Evolutionary conservation across 2,888 invertebrate species (phyloP).

Genomic region (Dynastes maya): DNA sequence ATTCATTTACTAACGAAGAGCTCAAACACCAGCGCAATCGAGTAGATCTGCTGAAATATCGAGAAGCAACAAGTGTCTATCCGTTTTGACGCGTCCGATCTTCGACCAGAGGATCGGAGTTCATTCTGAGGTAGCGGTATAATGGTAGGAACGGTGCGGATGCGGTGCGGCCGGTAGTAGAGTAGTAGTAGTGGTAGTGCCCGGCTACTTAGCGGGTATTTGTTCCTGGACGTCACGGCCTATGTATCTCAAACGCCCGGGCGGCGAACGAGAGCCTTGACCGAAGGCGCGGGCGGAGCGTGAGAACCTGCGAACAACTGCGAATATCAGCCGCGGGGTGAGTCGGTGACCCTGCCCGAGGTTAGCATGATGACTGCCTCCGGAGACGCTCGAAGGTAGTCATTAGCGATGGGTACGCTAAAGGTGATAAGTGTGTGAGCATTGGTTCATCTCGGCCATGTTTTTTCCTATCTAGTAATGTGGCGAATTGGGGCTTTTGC

Average conservation of each 20-base stretch:
- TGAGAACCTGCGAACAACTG: slow-evolving; percentile 56
- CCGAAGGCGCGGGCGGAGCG: slow-evolving; percentile 59
- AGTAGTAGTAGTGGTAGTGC: background rate
- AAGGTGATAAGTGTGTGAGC: no score
- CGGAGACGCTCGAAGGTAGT: slow-evolving; percentile 53
- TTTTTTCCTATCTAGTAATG: no score
- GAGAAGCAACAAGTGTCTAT: slow-evolving; percentile 16
- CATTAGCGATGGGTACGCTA: slow-evolving; percentile 31
- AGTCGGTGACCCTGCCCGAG: slow-evolving; percentile 57
- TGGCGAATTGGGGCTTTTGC: no score
- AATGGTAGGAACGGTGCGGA: slow-evolving; percentile 41
- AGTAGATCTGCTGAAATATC: background rate
- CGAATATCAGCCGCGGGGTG: slow-evolving; percentile 55
- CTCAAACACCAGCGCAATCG: no score
- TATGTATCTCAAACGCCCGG: background rate
- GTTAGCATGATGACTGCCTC: slow-evolving; percentile 53
- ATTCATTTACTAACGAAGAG: no score
- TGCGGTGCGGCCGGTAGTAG: slow-evolving; percentile 12
- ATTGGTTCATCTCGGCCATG: no score
- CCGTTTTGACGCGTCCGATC: background rate
- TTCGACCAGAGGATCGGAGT: background rate
- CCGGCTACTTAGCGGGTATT: slow-evolving; percentile 40
- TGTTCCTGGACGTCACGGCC: slow-evolving; percentile 42
- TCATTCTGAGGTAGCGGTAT: slow-evolving; percentile 37
- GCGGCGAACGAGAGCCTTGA: slow-evolving; percentile 55